Evolutionary conservation across 1,140 invertebrate species (phyloP).

Genomic region (Meloidogyne floridensis): DNA sequence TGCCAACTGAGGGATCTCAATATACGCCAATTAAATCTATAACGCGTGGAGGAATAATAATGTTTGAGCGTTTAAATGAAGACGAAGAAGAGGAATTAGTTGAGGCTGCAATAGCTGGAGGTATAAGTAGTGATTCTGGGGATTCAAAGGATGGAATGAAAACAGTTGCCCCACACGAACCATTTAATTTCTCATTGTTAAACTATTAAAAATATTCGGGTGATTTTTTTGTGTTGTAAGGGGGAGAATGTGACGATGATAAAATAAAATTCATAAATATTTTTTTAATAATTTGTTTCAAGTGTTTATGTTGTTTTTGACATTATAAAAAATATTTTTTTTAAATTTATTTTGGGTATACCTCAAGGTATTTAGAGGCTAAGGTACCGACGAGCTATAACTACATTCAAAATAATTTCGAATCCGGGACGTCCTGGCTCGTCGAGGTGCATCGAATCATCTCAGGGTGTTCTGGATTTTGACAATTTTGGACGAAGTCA

Average conservation of each 20-base stretch:
- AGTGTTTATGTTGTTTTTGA: neutral
- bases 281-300: neutral
- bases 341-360: neutral
- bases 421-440: no score
- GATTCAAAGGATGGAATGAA: slow-evolving; percentile 3
- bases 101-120: slow-evolving; percentile 75
- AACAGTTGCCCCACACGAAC: slow-evolving; percentile 15
- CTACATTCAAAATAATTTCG: no score
- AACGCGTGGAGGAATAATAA: slow-evolving; percentile 88
- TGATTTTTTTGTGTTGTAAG: neutral
- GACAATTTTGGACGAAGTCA: no score
- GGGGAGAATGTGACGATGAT: neutral
- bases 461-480: no score
- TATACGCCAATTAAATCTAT: slow-evolving; percentile 82
- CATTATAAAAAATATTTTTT: slow-evolving; percentile 19
- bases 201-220: slow-evolving; percentile 19
- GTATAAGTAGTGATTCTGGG: neutral
- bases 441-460: no score
- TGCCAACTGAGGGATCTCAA: slow-evolving; percentile 76
- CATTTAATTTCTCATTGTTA: slow-evolving; percentile 20
- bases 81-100: slow-evolving; percentile 83
- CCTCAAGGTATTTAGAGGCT: no score
- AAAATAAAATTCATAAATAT: neutral
- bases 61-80: slow-evolving; percentile 78
- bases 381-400: no score